Base-by-base conservation (phyloP, 30 jellyfish, hydroid and myxozoan species). In the Chironex yamaguchii region DNA sequence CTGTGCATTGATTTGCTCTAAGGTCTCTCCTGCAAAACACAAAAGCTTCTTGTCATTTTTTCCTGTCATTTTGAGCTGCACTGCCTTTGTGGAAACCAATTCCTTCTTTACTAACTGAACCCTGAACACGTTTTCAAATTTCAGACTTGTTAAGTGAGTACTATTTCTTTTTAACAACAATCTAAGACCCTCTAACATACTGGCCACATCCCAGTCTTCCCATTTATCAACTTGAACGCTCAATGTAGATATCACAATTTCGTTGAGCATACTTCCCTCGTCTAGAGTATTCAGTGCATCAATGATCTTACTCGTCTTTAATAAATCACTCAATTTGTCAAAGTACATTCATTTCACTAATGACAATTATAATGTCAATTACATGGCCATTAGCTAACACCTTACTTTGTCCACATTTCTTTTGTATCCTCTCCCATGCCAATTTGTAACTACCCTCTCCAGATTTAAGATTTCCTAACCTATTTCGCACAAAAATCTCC, bases 161-260 rank as follows among this genome's bases (percentile, higher is more conserved):
- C 58, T 76, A 76, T 76, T 51, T 52, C 77, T 76, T 77, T 76
- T 76, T 22, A 76, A 77, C 88, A 63, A 76, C 34, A 52, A 52
- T 76, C 78, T 67, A n/a, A 76, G 88, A 76, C 58, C 32, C 34
- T 76, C 78, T 34, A 76, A 29, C 31, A 76, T 65, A 52, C 25
- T 49, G 31, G n/a, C 88, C 78, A 64, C 31, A 49, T 1, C 78
- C 78, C 78, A 64, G 78, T 51, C 31, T 64, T 64, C 78, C 78
- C 78, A 64, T 26, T 64, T 51, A 64, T 64, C 78, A 64, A 32
- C n/a, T n/a, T n/a, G n/a, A n/a, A n/a, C n/a, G n/a, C n/a, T n/a
- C n/a, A n/a, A n/a, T n/a, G n/a, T n/a, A n/a, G n/a, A n/a, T n/a
- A n/a, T n/a, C n/a, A n/a, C n/a, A n/a, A n/a, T n/a, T n/a, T n/a